A percentile compares a stretch with the other conserved stretches of the same genome.
Evolutionary conservation across 2,888 invertebrate species (phyloP).

Genomic region (Megalurothrips usitatus): DNA sequence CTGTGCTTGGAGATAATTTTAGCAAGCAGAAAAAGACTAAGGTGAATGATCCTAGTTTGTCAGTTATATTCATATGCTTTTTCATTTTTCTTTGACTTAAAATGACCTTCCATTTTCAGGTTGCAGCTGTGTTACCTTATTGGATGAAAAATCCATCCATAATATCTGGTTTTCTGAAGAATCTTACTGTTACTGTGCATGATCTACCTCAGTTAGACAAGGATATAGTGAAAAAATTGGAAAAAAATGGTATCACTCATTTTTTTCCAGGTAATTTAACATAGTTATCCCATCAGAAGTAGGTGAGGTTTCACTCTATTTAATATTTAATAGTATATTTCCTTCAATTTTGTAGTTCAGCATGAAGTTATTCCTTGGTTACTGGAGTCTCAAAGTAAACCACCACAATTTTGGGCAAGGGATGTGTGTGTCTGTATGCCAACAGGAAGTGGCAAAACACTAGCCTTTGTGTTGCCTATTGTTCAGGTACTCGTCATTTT

Average conservation of each 20-base stretch:
- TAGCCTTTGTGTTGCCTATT: conserved; percentile 89
- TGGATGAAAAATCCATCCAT: conserved; percentile 81
- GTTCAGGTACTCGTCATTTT: conserved; percentile 56
- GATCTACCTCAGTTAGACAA: conserved; percentile 60
- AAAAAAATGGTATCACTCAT: conserved; percentile 64
- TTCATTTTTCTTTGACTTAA: background rate
- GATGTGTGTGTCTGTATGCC: conserved; percentile 96
- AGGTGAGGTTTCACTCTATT: background rate
- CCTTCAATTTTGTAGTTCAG: conserved; percentile 55
- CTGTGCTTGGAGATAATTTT: conserved; percentile 33
- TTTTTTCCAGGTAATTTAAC: conserved; percentile 64
- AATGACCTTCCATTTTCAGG: conserved; percentile 42
- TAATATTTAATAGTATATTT: background rate
- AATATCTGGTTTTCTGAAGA: conserved; percentile 67
- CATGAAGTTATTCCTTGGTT: conserved; percentile 72
- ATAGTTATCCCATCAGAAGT: background rate
- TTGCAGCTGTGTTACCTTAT: conserved; percentile 73
- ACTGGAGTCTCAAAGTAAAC: conserved; percentile 58
- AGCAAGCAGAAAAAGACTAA: conserved; percentile 35
- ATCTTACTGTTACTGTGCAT: conserved; percentile 52
- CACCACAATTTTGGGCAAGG: conserved; percentile 62
- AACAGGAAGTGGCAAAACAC: conserved; percentile 95
- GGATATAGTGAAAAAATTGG: conserved; percentile 58
- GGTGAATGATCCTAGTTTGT: background rate
- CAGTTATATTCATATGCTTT: background rate